Evolutionary conservation across 37 sponge, comb jelly and placozoan species (phyloP), one percentile per base, ranked within the genome.

Genomic region (Spongia lamella): DNA sequence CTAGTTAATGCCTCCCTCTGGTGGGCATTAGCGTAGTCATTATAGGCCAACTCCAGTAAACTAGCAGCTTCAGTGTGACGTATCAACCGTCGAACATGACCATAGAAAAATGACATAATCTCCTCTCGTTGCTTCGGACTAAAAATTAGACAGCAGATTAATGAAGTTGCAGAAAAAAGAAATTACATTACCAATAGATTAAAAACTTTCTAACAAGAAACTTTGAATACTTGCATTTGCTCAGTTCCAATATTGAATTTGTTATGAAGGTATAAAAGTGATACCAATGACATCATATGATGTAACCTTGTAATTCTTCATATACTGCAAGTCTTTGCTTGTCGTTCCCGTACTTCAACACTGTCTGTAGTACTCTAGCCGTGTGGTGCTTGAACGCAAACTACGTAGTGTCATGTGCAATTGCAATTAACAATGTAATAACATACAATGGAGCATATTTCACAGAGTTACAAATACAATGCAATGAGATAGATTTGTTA

Each of bases 1-100:
- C 77, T 68, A 7, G 86, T 54, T 5, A 97, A 70, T 47, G 76
- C 86, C 11, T 83, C 32, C 50, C 99, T 69, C 84, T 97, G 82
- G 31, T 52, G 29, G 37, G 90, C 82, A 16, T 73, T 94, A 49
- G 95, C 90, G 50, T 89, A 84, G 40, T 89, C 93, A 56, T 92
- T 94, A 79, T 97, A 97, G 20, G 93, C 92, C 13, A 70, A 61
- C 59, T 97, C 99, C 43, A 97, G 19, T 19, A 97, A 61, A 34
- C 78, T 82, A 55, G 88, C 87, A 9, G 90, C 95, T 38, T 97
- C 95, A 20, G 58, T 87, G 63, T 95, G 93, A 0, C 92, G 69
- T 14, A 85, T 60, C 43, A 92, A 60, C 50, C 68, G 49, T 20
- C 70, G 58, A 3, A 92, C 92, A 63, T 88, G 77, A 37, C 89